phyloP scores from a whole-genome alignment of 2,888 invertebrate genomes.

The Folsomia candida region DNA sequence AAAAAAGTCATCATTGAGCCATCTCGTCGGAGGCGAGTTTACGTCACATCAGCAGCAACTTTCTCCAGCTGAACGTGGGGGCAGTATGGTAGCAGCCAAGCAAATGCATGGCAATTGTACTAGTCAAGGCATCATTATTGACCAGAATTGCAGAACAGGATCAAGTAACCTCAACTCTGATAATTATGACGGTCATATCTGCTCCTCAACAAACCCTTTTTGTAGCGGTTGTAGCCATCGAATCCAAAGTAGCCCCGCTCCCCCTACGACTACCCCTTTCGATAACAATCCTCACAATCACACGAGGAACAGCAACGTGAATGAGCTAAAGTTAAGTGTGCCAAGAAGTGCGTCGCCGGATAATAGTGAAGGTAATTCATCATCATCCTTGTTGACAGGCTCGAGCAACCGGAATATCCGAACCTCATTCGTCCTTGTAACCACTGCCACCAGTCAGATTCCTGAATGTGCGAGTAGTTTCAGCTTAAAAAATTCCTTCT shows the following conservation, averaged over 20 bases:
- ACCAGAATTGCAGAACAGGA: slow-evolving; percentile 3
- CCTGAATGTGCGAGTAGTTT: slow-evolving; percentile 33
- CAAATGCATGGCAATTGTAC: background rate
- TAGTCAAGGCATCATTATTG: background rate
- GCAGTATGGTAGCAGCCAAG: slow-evolving; percentile 12
- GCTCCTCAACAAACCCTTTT: background rate
- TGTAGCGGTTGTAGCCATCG: background rate
- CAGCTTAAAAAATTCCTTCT: slow-evolving; percentile 39
- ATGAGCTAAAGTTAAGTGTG: too few species aligned
- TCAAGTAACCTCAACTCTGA: background rate
- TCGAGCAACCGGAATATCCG: slow-evolving; percentile 37
- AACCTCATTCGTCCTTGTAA: slow-evolving; percentile 42
- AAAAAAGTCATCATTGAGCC: background rate
- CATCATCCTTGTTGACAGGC: slow-evolving; percentile 36
- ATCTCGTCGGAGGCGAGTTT: background rate
- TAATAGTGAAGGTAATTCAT: slow-evolving; percentile 13
- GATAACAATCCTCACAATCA: slow-evolving; percentile 34
- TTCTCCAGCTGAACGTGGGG: background rate
- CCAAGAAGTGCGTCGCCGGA: background rate
- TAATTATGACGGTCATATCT: too few species aligned
- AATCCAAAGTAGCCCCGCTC: background rate
- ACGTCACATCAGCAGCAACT: background rate
- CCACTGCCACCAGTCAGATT: slow-evolving; percentile 25
- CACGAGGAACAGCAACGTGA: slow-evolving; percentile 3
- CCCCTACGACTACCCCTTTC: background rate